phyloP scores from a whole-genome alignment of 2,888 invertebrate species.

The Hypolimnas misippus region DNA sequence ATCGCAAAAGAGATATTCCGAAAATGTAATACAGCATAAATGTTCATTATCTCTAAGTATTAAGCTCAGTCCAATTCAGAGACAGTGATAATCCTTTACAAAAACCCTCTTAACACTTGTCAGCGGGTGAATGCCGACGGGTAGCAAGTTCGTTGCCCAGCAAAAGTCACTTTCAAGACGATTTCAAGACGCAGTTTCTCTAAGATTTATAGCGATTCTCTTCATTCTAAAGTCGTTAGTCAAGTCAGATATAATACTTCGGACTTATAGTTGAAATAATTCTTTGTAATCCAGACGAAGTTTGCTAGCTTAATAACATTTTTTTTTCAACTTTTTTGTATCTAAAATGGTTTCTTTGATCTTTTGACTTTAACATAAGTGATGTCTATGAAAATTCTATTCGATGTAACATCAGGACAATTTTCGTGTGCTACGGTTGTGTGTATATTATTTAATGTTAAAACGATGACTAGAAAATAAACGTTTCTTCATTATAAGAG shows the following conservation, averaged over 20 bases:
- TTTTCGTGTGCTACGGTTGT: too few relatives aligned
- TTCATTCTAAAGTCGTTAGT: constrained; percentile 29
- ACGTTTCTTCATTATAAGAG: too few relatives aligned
- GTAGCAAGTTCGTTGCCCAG: constrained; percentile 59
- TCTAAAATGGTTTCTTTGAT: too few relatives aligned
- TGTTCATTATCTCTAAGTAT: constrained; percentile 31
- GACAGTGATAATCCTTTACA: constrained; percentile 62
- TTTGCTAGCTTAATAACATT: background rate
- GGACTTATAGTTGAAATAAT: constrained; percentile 11
- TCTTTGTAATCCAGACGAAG: background rate
- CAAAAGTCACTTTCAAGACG: constrained; percentile 63
- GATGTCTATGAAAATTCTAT: too few relatives aligned
- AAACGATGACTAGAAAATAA: too few relatives aligned
- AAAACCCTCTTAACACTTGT: constrained; percentile 66
- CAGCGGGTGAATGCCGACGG: constrained; percentile 58
- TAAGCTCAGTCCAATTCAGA: constrained; percentile 41
- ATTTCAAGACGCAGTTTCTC: constrained; percentile 31
- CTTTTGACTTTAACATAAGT: too few relatives aligned
- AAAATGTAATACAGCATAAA: constrained; percentile 1
- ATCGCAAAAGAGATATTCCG: constrained; percentile 3
- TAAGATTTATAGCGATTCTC: constrained; percentile 38
- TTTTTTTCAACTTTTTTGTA: too few relatives aligned
- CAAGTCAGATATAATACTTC: constrained; percentile 34
- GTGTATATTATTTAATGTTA: too few relatives aligned
- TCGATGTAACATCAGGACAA: too few relatives aligned